phyloP scores from a whole-genome alignment of 2,113 vertebrate species.

The Erpornis zantholeuca region DNA sequence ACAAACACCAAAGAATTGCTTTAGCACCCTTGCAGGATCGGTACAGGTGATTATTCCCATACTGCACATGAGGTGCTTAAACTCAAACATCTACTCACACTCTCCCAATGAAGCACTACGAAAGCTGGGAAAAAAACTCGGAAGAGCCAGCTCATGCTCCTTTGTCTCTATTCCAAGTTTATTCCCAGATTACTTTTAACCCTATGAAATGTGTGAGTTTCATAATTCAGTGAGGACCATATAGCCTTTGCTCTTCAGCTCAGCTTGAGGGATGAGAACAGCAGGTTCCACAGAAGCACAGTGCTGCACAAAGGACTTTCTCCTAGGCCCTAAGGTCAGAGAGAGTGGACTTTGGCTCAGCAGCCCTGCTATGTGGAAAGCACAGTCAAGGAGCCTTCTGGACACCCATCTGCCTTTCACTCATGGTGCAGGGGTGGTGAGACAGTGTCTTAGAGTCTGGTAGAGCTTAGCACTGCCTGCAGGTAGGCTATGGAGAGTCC shows the following conservation, averaged over 20 bases:
- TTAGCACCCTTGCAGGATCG: neutral
- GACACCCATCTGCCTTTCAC: fast-evolving
- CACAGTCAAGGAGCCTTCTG: neutral
- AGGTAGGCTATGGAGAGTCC: neutral
- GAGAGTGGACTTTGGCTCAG: neutral
- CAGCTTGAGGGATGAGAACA: neutral
- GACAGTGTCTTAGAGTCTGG: no score
- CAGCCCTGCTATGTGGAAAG: neutral
- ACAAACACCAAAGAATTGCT: neutral
- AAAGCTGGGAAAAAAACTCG: neutral
- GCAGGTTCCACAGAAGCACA: neutral
- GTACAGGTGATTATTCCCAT: neutral
- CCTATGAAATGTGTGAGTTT: neutral
- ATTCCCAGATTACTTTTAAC: neutral
- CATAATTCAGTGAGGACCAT: neutral
- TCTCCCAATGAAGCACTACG: neutral
- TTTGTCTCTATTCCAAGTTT: neutral
- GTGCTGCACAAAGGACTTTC: neutral
- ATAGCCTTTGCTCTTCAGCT: neutral
- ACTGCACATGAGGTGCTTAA: neutral
- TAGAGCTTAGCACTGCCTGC: neutral
- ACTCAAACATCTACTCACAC: neutral
- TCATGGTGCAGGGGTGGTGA: neutral
- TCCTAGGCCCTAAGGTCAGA: neutral
- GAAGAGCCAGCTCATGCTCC: neutral